phyloP scores from a whole-genome alignment of 1,140 invertebrate species.

The Rhyzopertha dominica region DNA sequence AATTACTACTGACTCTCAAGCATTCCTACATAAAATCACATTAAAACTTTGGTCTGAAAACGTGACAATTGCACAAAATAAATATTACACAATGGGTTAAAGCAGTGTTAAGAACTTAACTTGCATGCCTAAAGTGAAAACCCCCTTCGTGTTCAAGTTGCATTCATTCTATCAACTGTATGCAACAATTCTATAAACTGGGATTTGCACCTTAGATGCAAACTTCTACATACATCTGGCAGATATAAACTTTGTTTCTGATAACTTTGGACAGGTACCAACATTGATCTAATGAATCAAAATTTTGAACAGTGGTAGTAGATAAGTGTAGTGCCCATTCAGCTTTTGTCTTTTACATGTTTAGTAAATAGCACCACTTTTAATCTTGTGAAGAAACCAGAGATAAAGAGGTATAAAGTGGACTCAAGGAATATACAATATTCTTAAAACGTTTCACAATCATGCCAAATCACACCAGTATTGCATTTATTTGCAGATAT shows the following conservation, averaged over 20 bases:
- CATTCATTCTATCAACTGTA: background rate
- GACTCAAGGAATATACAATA: too few species aligned
- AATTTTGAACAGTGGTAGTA: too few species aligned
- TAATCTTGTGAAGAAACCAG: too few species aligned
- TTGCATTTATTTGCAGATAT: too few species aligned
- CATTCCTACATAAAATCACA: constrained; percentile 23
- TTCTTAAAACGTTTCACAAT: too few species aligned
- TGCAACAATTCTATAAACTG: background rate
- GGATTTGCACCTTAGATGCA: background rate
- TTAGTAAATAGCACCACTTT: too few species aligned
- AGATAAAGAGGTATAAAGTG: too few species aligned
- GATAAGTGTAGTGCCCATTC: too few species aligned
- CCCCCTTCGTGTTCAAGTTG: background rate
- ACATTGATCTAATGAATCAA: too few species aligned
- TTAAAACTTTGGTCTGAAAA: constrained; percentile 32
- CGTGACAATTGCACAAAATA: constrained; percentile 22
- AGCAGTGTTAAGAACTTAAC: background rate
- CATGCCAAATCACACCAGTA: too few species aligned
- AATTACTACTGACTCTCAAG: constrained; percentile 3
- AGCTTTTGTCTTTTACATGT: too few species aligned
- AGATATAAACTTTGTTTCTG: background rate
- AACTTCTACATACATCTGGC: background rate
- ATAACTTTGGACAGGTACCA: too few species aligned
- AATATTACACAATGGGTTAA: constrained; percentile 7
- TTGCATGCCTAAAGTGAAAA: background rate